These are phyloP conservation scores for Prosapia bicincta DNA, from an alignment of 2,888 invertebrate species.

Conservation along the genomic window DNA sequence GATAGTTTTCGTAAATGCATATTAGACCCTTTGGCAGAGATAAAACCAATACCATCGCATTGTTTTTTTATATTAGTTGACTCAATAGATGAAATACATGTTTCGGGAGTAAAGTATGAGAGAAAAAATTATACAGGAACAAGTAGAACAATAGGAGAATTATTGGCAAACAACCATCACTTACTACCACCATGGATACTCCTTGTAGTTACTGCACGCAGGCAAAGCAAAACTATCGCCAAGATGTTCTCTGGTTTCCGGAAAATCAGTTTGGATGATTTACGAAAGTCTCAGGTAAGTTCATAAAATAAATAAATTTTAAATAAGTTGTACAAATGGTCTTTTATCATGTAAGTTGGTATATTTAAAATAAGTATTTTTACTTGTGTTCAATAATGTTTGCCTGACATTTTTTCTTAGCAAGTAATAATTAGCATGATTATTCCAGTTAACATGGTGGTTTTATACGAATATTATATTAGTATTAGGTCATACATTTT, in stretches of 20 bases:
- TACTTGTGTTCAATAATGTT: too few species aligned
- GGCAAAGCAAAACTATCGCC: slow-evolving; percentile 74
- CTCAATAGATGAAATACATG: slow-evolving; percentile 79
- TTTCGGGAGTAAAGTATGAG: slow-evolving; percentile 50
- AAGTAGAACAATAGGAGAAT: slow-evolving; percentile 69
- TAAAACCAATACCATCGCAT: slow-evolving; percentile 87
- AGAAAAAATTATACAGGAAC: slow-evolving; percentile 21
- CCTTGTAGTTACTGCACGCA: slow-evolving; percentile 81
- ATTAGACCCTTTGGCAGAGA: slow-evolving; percentile 79
- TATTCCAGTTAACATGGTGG: too few species aligned
- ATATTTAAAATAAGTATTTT: too few species aligned
- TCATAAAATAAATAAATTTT: too few species aligned
- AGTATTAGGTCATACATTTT: too few species aligned
- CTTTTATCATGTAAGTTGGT: too few species aligned
- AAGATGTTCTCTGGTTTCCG: slow-evolving; percentile 85
- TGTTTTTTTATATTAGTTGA: slow-evolving; percentile 84
- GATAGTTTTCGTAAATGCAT: slow-evolving; percentile 88
- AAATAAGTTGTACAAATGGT: too few species aligned
- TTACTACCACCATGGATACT: slow-evolving; percentile 91
- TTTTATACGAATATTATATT: too few species aligned
- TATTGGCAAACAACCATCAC: slow-evolving; percentile 86
- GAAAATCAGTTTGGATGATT: slow-evolving; percentile 87
- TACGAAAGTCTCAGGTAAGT: slow-evolving; percentile 77
- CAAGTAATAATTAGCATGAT: too few species aligned
- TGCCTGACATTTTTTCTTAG: too few species aligned